Percentiles rank a stretch among this genome's conserved stretches.
Conservation (phyloP, 2,888 invertebrate species). For the Margaritifera margaritifera region DNA sequence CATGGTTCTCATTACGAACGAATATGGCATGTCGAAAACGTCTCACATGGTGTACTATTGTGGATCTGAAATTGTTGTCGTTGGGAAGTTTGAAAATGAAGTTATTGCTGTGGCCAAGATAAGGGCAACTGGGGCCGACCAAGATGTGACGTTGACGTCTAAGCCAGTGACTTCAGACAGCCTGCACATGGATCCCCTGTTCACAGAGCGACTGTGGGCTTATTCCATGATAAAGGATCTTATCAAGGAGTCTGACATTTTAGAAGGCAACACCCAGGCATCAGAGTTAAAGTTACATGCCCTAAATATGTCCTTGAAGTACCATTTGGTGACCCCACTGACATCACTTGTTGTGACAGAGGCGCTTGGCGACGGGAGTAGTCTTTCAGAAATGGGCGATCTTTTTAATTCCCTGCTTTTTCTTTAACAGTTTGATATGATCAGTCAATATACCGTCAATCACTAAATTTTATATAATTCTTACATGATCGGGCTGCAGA, state of each 20-base stretch:
- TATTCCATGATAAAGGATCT: conserved; percentile 81
- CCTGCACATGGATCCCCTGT: conserved; percentile 21
- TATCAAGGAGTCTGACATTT: conserved; percentile 74
- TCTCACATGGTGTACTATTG: conserved; percentile 76
- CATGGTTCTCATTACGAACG: conserved; percentile 23
- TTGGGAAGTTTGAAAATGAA: conserved; percentile 72
- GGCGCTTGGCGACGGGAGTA: background rate
- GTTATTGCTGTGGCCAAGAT: conserved; percentile 7
- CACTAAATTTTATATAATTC: too few species aligned
- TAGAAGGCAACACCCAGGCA: background rate
- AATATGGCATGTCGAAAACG: conserved; percentile 72
- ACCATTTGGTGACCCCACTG: conserved; percentile 80
- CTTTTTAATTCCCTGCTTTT: too few species aligned
- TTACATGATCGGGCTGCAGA: too few species aligned
- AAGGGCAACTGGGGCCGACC: conserved; percentile 4
- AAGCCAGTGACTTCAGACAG: conserved; percentile 2
- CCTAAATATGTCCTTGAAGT: conserved; percentile 78
- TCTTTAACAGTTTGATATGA: too few species aligned
- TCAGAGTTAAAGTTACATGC: conserved; percentile 62
- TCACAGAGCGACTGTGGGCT: conserved; percentile 79
- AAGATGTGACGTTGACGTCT: conserved; percentile 5
- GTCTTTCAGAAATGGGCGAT: too few species aligned
- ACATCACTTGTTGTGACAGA: conserved; percentile 79
- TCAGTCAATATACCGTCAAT: too few species aligned
- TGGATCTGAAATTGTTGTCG: conserved; percentile 80